These are phyloP conservation scores for Delphinapterus leucas DNA, from an alignment of 2,113 vertebrate species.

Conservation along the genomic window DNA sequence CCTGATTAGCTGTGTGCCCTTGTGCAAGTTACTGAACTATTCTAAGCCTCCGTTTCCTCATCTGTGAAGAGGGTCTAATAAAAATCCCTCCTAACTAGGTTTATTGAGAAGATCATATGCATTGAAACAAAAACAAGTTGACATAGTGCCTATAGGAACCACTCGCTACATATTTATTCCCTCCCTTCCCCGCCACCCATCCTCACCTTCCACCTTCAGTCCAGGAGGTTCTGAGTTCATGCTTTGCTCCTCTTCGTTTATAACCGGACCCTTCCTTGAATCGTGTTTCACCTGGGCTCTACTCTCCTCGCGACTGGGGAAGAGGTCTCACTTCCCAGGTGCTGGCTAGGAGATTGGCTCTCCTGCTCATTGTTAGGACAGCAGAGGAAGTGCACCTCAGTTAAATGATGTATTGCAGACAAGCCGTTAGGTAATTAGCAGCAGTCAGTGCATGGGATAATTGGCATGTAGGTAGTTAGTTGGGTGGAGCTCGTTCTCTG, in stretches of 20 bases:
- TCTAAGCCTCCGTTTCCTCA: background rate
- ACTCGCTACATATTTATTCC: background rate
- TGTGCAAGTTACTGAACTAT: background rate
- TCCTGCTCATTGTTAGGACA: background rate
- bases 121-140: background rate
- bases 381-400: background rate
- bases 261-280: background rate
- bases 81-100: background rate
- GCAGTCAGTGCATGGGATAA: background rate
- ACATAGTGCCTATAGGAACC: background rate
- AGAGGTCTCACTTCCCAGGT: background rate
- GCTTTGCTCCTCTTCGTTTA: background rate
- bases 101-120: background rate
- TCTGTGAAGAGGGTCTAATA: background rate
- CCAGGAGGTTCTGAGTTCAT: background rate
- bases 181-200: background rate
- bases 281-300: background rate
- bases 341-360: background rate
- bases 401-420: background rate
- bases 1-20: background rate
- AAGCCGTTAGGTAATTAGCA: background rate
- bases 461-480: slow-evolving; percentile 26
- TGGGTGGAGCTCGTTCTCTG: background rate
- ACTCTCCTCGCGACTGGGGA: background rate
- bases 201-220: background rate